phyloP scores from a whole-genome alignment of 2,888 invertebrate species.

The Caenorhabditis sp. region DNA sequence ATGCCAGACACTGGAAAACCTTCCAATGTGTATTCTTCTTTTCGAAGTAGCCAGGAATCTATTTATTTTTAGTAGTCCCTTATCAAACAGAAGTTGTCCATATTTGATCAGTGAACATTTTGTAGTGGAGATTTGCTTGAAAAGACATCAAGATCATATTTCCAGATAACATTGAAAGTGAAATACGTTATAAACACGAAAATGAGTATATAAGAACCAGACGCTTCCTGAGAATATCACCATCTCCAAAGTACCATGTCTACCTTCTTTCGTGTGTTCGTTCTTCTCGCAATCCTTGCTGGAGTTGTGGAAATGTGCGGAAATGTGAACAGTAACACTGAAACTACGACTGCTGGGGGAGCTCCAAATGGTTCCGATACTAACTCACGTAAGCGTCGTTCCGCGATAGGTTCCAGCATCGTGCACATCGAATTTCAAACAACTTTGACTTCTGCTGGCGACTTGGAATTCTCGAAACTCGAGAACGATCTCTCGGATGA shows the following conservation, averaged over 20 bases:
- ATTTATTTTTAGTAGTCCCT: no score
- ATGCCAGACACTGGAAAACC: no score
- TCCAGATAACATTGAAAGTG: background rate
- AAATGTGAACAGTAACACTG: background rate
- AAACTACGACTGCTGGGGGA: background rate
- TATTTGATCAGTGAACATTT: slow-evolving; percentile 3
- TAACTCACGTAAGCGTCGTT: slow-evolving; percentile 1
- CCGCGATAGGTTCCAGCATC: slow-evolving; percentile 3
- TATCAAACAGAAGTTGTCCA: background rate
- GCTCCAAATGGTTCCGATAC: background rate
- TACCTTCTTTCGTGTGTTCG: background rate
- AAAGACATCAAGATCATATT: background rate
- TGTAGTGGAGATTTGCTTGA: background rate
- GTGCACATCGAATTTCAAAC: slow-evolving; percentile 38
- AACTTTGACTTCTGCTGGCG: slow-evolving; percentile 27
- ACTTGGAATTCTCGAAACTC: slow-evolving; percentile 36
- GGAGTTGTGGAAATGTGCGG: slow-evolving; percentile 16
- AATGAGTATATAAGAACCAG: background rate
- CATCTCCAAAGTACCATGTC: background rate
- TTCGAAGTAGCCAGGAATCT: no score
- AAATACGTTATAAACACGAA: background rate
- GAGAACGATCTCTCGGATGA: background rate
- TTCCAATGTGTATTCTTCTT: no score
- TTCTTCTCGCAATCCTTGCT: slow-evolving; percentile 10
- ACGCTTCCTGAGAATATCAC: background rate